Evolutionary conservation across 2,113 vertebrate genomes (phyloP), one percentile per base, ranked within the genome.

Genomic region (Sigmodon hispidus): DNA sequence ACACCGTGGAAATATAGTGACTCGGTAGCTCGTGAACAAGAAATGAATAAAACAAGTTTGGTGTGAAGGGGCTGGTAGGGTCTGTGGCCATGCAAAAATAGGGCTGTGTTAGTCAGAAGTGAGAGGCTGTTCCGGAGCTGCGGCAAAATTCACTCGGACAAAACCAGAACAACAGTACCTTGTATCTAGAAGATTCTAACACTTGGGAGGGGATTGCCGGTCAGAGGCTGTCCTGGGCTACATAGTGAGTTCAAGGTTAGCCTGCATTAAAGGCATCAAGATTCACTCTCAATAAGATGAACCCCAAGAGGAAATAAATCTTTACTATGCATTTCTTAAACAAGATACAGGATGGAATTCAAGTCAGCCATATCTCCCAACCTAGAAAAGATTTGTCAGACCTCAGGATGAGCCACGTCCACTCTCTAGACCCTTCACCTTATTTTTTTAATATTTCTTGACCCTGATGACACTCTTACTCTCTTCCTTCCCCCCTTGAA

Each of bases 281-380:
- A 57, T 36, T 40, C 21, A 9, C 21, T 57, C 36, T 89, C 50
- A 59, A 34, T 29, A 59, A 59, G 31, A 34, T 45, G n/a, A 75
- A 59, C 12, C 34, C 65, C 55, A 24, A 79, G 7, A 24, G 6
- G 15, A 7, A n/a, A 36, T 50, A 11, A 45, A n/a, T 15, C 15
- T 77, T 45, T n/a, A 22, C 11, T 16, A 67, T 36, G 26, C 65
- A 21, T 26, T 50, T 87, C 29, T 15, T 93, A 76, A 70, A 93
- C 22, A 91, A 79, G 40, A 40, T 19, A 59, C 19, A 61, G 13
- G 34, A 40, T 81, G 26, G 15, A 94, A 93, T 83, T 85, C 89
- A 73, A 85, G 88, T 80, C 29, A 26, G 36, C 83, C 83, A 1
- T 89, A 63, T 91, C 94, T 97, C 40, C 57, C 61, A 91, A 34